A percentile compares a stretch with the other conserved stretches of the same genome.
Conservation (phyloP, 2,888 invertebrate genomes). For the Mesochorus sp. region DNA sequence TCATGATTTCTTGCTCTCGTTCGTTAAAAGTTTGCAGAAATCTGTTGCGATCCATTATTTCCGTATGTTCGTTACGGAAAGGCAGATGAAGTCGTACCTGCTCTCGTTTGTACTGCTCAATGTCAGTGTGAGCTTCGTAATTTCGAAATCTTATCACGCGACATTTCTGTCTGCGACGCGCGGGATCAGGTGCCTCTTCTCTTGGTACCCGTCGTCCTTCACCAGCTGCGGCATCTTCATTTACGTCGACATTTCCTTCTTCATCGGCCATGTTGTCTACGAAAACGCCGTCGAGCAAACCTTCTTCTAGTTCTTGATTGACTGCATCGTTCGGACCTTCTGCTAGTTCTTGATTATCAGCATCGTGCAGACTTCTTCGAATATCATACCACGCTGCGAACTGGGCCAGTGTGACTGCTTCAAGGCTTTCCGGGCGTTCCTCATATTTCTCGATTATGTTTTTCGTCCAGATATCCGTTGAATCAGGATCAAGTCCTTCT, state of each 20-base stretch:
- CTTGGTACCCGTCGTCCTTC: not conserved
- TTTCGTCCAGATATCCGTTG: slow-evolving; percentile 78
- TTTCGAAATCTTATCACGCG: slow-evolving; percentile 77
- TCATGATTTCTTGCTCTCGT: no score
- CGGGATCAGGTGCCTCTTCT: slow-evolving; percentile 65
- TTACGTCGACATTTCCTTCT: no score
- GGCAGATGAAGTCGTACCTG: slow-evolving; percentile 73
- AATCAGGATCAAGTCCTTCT: slow-evolving; percentile 67
- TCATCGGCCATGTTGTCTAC: no score
- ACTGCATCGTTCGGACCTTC: no score
- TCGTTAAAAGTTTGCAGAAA: no score
- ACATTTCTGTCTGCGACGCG: no score
- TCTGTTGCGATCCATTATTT: no score
- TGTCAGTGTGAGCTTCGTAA: slow-evolving; percentile 75
- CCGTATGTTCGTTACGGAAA: slow-evolving; percentile 73
- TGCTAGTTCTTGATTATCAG: no score
- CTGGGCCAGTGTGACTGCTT: slow-evolving; percentile 76
- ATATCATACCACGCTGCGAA: slow-evolving; percentile 78
- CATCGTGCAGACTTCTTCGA: no score
- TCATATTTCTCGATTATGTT: slow-evolving; percentile 80
- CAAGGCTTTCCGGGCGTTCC: slow-evolving; percentile 74
- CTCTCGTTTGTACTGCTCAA: slow-evolving; percentile 71
- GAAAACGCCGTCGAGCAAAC: no score
- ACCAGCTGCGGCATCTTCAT: no score
- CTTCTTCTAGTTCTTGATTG: no score